Conservation (phyloP, 2,888 invertebrate genomes). For the Cantharis rustica region DNA sequence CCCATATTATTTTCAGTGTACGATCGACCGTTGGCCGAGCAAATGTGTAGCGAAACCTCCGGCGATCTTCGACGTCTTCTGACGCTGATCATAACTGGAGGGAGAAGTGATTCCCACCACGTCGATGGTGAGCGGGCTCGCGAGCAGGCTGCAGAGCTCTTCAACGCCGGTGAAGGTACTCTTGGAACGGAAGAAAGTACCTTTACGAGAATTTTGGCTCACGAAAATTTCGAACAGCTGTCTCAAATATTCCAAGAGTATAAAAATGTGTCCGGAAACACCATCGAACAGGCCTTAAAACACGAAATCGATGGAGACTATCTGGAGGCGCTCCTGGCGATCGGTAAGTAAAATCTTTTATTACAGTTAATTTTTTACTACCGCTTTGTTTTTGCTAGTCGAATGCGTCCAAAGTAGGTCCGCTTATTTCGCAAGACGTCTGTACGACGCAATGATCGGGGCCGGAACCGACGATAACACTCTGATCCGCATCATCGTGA, state of each 20-base stretch:
- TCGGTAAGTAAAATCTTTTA: constrained; percentile 60
- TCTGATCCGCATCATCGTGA: constrained; percentile 72
- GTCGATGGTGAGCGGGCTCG: constrained; percentile 70
- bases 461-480: constrained; percentile 74
- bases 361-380: not conserved
- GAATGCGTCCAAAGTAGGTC: constrained; percentile 70
- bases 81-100: constrained; percentile 72
- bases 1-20: constrained; percentile 61
- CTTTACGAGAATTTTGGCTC: constrained; percentile 73
- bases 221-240: constrained; percentile 76
- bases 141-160: constrained; percentile 71
- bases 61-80: constrained; percentile 79
- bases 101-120: constrained; percentile 66
- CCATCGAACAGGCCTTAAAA: constrained; percentile 74
- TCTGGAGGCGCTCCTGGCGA: constrained; percentile 70
- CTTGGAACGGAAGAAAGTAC: constrained; percentile 76
- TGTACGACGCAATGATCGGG: constrained; percentile 71
- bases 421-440: constrained; percentile 70
- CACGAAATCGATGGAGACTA: constrained; percentile 70
- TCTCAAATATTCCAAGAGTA: constrained; percentile 74
- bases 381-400: constrained; percentile 57
- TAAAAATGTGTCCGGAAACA: constrained; percentile 71
- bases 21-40: constrained; percentile 71
- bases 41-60: constrained; percentile 76
- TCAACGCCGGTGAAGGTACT: constrained; percentile 72